phyloP scores from a whole-genome alignment of 2,797 vertebrate genomes.

The Spea hammondii region DNA sequence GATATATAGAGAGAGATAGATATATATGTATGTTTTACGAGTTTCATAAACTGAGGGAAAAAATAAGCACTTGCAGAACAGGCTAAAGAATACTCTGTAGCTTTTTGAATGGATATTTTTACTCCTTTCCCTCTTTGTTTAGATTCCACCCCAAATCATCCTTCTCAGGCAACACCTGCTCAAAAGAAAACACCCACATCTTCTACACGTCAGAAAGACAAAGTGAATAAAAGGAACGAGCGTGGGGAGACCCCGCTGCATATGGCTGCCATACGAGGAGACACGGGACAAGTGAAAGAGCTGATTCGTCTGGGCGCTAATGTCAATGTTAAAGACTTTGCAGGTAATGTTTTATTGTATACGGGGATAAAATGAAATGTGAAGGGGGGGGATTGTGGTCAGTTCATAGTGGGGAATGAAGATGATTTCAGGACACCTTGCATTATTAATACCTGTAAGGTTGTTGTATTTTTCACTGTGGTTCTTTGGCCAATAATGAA shows the following conservation, averaged over 20 bases:
- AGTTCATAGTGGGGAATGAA: too few relatives aligned
- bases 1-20: too few relatives aligned
- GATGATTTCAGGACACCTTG: too few relatives aligned
- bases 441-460: too few relatives aligned
- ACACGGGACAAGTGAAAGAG: conserved; percentile 95
- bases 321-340: conserved; percentile 98
- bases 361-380: too few relatives aligned
- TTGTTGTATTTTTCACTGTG: too few relatives aligned
- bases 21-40: too few relatives aligned
- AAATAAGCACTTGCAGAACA: too few relatives aligned
- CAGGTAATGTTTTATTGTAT: conserved; percentile 72
- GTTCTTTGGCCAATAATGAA: too few relatives aligned
- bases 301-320: conserved; percentile 94
- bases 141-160: conserved; percentile 95
- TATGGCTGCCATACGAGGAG: conserved; percentile 96
- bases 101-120: too few relatives aligned
- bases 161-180: conserved; percentile 83
- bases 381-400: too few relatives aligned
- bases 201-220: conserved; percentile 93
- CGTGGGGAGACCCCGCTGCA: conserved; percentile 95
- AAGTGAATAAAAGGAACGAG: conserved; percentile 98
- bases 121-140: conserved; percentile 39
- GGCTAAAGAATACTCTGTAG: neutral
- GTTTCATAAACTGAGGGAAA: too few relatives aligned
- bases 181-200: conserved; percentile 92